phyloP scores from a whole-genome alignment of 2,888 invertebrate genomes.

The Acanthosoma haemorrhoidale region DNA sequence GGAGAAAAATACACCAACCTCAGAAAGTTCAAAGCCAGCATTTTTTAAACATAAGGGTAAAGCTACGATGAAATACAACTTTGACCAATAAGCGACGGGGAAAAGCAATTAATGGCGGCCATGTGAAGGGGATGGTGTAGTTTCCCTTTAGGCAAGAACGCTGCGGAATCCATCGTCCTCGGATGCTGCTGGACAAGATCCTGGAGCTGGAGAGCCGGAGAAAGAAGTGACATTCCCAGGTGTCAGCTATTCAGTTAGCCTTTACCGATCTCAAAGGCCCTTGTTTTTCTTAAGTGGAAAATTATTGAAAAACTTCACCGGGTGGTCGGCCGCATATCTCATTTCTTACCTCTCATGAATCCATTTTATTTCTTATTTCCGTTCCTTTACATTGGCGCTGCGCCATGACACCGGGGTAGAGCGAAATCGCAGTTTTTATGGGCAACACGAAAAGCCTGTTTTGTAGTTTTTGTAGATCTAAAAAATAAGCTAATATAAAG shows the following conservation, averaged over 20 bases:
- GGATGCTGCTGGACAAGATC: background rate
- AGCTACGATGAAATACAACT: background rate
- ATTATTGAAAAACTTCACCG: background rate
- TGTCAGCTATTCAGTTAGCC: background rate
- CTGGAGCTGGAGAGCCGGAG: too few relatives aligned
- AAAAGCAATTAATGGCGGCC: background rate
- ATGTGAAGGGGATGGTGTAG: conserved; percentile 10
- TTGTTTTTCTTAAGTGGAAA: background rate
- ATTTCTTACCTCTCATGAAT: background rate
- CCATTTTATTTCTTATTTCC: conserved; percentile 4
- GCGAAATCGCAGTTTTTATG: background rate
- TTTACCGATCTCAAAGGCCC: background rate
- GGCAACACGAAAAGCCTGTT: too few relatives aligned
- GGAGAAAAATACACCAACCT: too few relatives aligned
- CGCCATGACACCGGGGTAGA: background rate
- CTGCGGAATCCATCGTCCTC: background rate
- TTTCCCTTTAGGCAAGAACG: too few relatives aligned
- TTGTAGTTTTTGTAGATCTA: too few relatives aligned
- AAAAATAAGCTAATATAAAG: too few relatives aligned
- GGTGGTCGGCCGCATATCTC: background rate
- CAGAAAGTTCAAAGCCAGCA: too few relatives aligned
- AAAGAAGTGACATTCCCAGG: conserved; percentile 9
- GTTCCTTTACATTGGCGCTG: background rate
- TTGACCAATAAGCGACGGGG: background rate
- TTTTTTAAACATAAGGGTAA: too few relatives aligned